Evolutionary conservation across 2,113 vertebrate species (phyloP).

Genomic region (Dolichallabes microphthalmus): DNA sequence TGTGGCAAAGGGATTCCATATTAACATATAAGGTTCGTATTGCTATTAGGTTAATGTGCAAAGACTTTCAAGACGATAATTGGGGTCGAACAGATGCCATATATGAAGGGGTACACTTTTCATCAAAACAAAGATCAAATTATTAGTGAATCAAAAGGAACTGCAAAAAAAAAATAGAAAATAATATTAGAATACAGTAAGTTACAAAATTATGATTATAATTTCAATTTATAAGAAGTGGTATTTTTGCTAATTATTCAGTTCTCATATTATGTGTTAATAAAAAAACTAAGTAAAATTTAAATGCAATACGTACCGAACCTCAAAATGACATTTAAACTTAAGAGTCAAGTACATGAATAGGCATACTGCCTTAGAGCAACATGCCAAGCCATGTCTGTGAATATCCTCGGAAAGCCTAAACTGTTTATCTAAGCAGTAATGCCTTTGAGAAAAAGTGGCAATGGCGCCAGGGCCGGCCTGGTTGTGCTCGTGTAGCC

Average conservation of each 20-base stretch:
- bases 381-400: background rate
- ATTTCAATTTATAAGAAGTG: constrained; percentile 33
- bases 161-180: constrained; percentile 21
- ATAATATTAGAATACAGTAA: constrained; percentile 23
- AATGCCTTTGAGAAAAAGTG: constrained; percentile 58
- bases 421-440: constrained; percentile 68
- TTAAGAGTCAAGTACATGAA: constrained; percentile 10
- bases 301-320: constrained; percentile 4
- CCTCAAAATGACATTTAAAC: constrained; percentile 22
- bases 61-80: constrained; percentile 70
- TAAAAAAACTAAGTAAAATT: constrained; percentile 20
- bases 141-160: constrained; percentile 30
- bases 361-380: background rate
- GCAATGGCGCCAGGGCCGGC: constrained; percentile 57
- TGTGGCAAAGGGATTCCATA: constrained; percentile 65
- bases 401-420: constrained; percentile 63
- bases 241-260: constrained; percentile 34
- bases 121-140: constrained; percentile 45
- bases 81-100: constrained; percentile 66
- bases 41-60: constrained; percentile 67
- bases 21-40: constrained; percentile 70
- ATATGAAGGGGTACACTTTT: constrained; percentile 35
- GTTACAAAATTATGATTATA: constrained; percentile 24
- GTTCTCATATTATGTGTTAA: background rate
- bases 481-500: constrained; percentile 59